Percentiles rank a stretch among this genome's conserved stretches.
These are phyloP conservation scores for Manacus vitellinus DNA, from an alignment of 2,113 vertebrate species.

Conservation along the genomic window DNA sequence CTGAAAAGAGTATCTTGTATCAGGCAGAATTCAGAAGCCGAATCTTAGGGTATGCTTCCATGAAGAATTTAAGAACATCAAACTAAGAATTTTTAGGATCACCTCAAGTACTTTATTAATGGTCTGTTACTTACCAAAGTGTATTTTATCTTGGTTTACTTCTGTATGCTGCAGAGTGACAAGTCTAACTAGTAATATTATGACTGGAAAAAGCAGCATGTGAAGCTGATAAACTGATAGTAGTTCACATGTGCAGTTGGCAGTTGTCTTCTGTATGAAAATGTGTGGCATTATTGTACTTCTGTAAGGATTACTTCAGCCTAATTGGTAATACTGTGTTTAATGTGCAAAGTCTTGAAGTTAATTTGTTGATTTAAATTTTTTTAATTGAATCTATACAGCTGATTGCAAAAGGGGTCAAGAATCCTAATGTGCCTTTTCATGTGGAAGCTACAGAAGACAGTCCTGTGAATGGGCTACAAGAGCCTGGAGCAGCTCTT, in stretches of 20 bases:
- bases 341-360: background rate
- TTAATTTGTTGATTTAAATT: background rate
- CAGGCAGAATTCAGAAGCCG: background rate
- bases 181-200: background rate
- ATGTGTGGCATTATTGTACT: background rate
- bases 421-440: constrained; percentile 66
- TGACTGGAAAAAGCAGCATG: background rate
- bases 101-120: background rate
- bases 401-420: constrained; percentile 83
- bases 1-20: background rate
- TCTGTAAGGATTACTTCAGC: background rate
- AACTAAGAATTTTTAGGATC: background rate
- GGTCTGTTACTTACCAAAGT: background rate
- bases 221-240: background rate
- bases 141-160: background rate
- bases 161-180: background rate
- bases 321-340: background rate
- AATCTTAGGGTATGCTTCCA: background rate
- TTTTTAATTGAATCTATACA: constrained; percentile 43
- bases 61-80: background rate
- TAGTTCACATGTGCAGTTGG: background rate
- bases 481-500: constrained; percentile 65
- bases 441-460: constrained; percentile 54
- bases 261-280: background rate
- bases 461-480: constrained; percentile 53